Percentiles rank a stretch among this genome's conserved stretches.
Conservation (phyloP, 2,113 vertebrate genomes). For the Cottus gobio region DNA sequence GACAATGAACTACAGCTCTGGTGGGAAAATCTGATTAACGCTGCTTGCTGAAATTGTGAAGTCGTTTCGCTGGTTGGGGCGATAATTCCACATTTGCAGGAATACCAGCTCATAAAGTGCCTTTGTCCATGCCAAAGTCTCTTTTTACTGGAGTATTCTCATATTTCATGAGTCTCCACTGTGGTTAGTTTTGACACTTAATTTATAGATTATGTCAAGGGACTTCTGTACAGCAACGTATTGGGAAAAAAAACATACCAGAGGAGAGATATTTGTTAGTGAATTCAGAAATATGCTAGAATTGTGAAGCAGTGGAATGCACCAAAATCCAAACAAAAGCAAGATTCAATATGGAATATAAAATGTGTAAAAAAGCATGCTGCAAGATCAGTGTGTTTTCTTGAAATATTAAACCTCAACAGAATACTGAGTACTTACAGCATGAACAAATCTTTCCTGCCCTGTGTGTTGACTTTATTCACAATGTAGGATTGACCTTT, state of each 20-base stretch:
- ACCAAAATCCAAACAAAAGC: slow-evolving; percentile 72
- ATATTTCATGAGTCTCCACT: slow-evolving; percentile 59
- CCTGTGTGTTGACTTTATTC: slow-evolving; percentile 62
- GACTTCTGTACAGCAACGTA: slow-evolving; percentile 40
- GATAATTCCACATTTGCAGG: slow-evolving; percentile 77
- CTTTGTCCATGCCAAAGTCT: slow-evolving; percentile 72
- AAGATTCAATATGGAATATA: slow-evolving; percentile 49
- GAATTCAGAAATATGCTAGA: slow-evolving; percentile 66
- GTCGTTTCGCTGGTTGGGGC: slow-evolving; percentile 68
- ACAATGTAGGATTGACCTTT: slow-evolving; percentile 66
- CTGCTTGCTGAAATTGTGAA: slow-evolving; percentile 72
- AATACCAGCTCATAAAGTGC: slow-evolving; percentile 68
- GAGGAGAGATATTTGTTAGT: slow-evolving; percentile 73
- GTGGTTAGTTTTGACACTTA: slow-evolving; percentile 48
- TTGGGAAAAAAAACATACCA: slow-evolving; percentile 43
- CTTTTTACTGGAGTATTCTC: slow-evolving; percentile 61
- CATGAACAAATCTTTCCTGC: slow-evolving; percentile 6
- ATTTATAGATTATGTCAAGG: slow-evolving; percentile 62
- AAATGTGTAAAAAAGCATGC: slow-evolving; percentile 58
- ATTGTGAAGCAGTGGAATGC: slow-evolving; percentile 57
- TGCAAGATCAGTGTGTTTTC: slow-evolving; percentile 47
- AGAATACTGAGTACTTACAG: slow-evolving; percentile 26
- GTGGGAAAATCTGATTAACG: slow-evolving; percentile 82
- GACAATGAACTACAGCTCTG: slow-evolving; percentile 82
- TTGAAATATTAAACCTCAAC: slow-evolving; percentile 66